Conservation (phyloP, 2,113 vertebrate species). For the Vidua chalybeata region DNA sequence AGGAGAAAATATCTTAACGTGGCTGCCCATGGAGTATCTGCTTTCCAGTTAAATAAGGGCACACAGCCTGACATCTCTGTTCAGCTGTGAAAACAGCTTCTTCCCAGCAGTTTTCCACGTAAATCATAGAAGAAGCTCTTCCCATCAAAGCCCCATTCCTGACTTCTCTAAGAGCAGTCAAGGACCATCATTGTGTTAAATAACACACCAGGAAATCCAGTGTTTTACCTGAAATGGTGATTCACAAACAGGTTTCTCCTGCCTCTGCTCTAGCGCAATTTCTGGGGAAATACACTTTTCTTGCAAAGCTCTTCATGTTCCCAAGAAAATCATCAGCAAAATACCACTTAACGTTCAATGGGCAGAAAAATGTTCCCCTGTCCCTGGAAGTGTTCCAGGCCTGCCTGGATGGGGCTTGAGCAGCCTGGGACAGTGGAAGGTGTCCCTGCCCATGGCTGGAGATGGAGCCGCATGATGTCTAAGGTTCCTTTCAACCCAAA, state of each 20-base stretch:
- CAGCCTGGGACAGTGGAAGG: not conserved
- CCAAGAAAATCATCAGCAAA: not conserved
- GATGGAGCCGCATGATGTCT: not conserved
- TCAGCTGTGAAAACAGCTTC: not conserved
- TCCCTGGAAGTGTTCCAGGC: not conserved
- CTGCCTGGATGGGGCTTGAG: not conserved
- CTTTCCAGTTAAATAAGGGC: not conserved
- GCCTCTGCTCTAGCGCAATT: not conserved
- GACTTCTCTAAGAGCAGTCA: not conserved
- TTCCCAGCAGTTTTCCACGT: not conserved
- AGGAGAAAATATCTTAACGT: not conserved
- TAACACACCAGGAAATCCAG: fast-evolving
- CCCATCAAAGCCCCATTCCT: not conserved
- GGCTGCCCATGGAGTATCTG: not conserved
- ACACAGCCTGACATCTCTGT: not conserved
- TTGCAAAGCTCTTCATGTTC: not conserved
- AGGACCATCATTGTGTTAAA: not conserved
- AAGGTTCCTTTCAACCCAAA: not conserved
- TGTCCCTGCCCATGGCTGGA: not conserved
- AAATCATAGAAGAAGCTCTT: not conserved
- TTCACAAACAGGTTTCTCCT: not conserved
- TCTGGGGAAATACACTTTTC: not conserved
- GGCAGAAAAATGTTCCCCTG: not conserved
- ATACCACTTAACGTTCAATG: not conserved
- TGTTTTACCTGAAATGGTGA: not conserved